These are phyloP conservation scores for Crematogaster levior DNA, from an alignment of 2,888 invertebrate genomes.

Conservation along the genomic window DNA sequence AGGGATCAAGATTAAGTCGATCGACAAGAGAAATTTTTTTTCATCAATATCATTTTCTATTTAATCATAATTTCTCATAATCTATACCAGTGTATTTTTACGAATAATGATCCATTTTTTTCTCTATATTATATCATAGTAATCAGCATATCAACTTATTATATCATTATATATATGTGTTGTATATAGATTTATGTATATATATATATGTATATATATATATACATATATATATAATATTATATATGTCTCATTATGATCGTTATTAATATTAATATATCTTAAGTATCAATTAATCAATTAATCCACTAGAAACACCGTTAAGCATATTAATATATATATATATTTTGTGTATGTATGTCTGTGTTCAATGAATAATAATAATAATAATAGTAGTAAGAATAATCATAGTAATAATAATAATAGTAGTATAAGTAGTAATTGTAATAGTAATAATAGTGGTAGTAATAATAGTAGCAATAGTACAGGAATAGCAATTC, in stretches of 20 bases:
- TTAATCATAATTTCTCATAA: slow-evolving; percentile 80
- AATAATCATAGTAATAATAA: slow-evolving; percentile 57
- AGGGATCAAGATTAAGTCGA: slow-evolving; percentile 67
- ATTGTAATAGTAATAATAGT: slow-evolving; percentile 58
- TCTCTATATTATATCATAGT: slow-evolving; percentile 80
- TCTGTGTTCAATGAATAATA: slow-evolving; percentile 70
- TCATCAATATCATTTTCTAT: slow-evolving; percentile 81
- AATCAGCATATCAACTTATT: slow-evolving; percentile 83
- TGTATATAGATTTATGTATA: slow-evolving; percentile 71
- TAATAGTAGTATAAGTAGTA: slow-evolving; percentile 59
- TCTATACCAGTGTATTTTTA: slow-evolving; percentile 82
- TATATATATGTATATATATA: slow-evolving; percentile 73
- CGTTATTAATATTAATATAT: slow-evolving; percentile 81
- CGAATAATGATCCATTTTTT: slow-evolving; percentile 82
- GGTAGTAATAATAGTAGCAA: slow-evolving; percentile 66
- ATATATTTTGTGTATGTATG: slow-evolving; percentile 71
- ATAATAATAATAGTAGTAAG: slow-evolving; percentile 66
- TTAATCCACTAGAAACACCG: slow-evolving; percentile 84
- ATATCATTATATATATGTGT: slow-evolving; percentile 77
- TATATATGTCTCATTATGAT: slow-evolving; percentile 64
- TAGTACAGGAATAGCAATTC: no score
- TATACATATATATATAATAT: slow-evolving; percentile 70
- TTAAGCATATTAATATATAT: slow-evolving; percentile 82
- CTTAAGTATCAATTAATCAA: slow-evolving; percentile 84
- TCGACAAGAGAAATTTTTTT: slow-evolving; percentile 72